These are phyloP conservation scores for Ascaphus truei DNA, from an alignment of 2,113 vertebrate genomes.

Conservation along the genomic window DNA sequence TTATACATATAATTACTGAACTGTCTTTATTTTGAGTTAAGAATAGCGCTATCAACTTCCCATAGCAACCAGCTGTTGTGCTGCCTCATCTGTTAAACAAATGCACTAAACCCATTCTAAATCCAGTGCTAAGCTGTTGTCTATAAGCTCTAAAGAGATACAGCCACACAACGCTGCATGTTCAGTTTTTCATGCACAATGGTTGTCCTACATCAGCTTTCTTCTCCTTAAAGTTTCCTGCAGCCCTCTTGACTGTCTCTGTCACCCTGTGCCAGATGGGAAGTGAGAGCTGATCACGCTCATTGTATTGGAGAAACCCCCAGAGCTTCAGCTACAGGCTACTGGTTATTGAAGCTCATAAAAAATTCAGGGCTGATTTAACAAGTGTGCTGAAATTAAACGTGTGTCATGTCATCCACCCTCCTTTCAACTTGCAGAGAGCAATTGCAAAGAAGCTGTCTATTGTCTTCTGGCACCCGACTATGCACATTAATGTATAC, in stretches of 20 bases:
- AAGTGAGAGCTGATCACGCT: conserved; percentile 91
- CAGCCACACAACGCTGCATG: conserved; percentile 62
- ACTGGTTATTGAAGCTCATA: conserved; percentile 82
- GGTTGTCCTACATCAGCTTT: conserved; percentile 66
- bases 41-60: conserved; percentile 43
- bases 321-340: conserved; percentile 79
- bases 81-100: conserved; percentile 60
- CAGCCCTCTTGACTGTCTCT: conserved; percentile 74
- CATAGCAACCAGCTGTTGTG: conserved; percentile 65
- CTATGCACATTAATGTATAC: conserved; percentile 31
- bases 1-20: too few relatives aligned
- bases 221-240: conserved; percentile 73
- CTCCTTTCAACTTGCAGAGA: conserved; percentile 53
- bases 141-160: conserved; percentile 54
- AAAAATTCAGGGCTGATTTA: conserved; percentile 91
- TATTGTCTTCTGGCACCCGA: conserved; percentile 30
- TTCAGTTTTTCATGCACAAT: conserved; percentile 72
- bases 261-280: conserved; percentile 95
- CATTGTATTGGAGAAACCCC: conserved; percentile 91
- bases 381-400: conserved; percentile 77
- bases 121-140: conserved; percentile 68
- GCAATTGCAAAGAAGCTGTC: conserved; percentile 15
- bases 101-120: conserved; percentile 61
- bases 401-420: conserved; percentile 72
- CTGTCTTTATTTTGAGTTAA: conserved; percentile 38